Percentiles rank a stretch among this genome's conserved stretches.
Conservation (phyloP, 37 sponge, comb jelly and placozoan genomes). For the Agelas oroides region DNA sequence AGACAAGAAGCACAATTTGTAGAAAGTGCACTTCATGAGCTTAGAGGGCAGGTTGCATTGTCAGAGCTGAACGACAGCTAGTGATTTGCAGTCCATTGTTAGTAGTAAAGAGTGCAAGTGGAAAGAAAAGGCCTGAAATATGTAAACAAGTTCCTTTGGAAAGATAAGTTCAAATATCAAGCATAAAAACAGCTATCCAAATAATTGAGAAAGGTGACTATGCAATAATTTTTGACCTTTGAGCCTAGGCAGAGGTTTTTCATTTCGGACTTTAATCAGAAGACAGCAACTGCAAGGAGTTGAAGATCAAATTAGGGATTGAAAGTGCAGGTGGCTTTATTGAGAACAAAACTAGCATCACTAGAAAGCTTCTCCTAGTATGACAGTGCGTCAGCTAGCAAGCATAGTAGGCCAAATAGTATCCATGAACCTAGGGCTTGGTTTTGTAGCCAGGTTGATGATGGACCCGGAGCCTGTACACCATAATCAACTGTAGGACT, state of each 20-base stretch:
- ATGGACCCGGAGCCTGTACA: slow-evolving; percentile 32
- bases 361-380: too few relatives aligned
- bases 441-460: slow-evolving; percentile 29
- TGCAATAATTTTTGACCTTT: slow-evolving; percentile 22
- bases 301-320: too few relatives aligned
- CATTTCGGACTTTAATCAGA: background rate
- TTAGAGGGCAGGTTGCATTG: too few relatives aligned
- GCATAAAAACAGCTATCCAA: slow-evolving; percentile 6
- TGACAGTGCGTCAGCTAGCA: background rate
- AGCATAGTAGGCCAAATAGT: slow-evolving; percentile 26
- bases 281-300: too few relatives aligned
- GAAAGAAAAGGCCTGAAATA: slow-evolving; percentile 21
- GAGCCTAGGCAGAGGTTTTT: background rate
- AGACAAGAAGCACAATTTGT: too few relatives aligned
- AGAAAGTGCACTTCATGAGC: too few relatives aligned
- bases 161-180: slow-evolving; percentile 51
- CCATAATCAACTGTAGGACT: background rate
- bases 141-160: slow-evolving; percentile 10
- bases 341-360: too few relatives aligned
- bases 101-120: slow-evolving; percentile 16
- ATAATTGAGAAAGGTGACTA: slow-evolving; percentile 23
- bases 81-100: slow-evolving; percentile 40
- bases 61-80: too few relatives aligned
- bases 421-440: slow-evolving; percentile 30
- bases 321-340: too few relatives aligned